Base-by-base conservation (phyloP, 2,113 vertebrate genomes). In the Probosciger aterrimus region DNA sequence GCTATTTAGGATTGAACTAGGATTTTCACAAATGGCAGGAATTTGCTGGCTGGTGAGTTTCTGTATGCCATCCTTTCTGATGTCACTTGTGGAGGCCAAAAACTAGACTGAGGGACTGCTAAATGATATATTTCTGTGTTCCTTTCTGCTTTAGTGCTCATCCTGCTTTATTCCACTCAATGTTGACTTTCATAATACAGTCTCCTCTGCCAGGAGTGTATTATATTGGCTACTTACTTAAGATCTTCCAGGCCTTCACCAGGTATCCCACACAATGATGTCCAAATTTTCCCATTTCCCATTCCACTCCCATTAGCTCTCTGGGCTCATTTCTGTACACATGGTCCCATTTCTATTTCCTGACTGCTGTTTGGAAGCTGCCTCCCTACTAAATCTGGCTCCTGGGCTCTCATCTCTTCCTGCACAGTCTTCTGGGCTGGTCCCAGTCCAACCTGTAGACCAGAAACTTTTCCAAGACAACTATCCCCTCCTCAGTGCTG, bases 331-430 rank as follows among this genome's bases (percentile, higher is more conserved):
- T 93, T 89, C 69, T 84, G 43, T 86, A 77, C 50, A 69, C 74
- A 65, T 33, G 25, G 76, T 78, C 33, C 81, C 47, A 23, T 79
- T 96, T 91, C 81, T 89, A 33, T 93, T 95, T 89, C 81, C 77
- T 79, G 81, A 89, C 76, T 35, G 46, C 69, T 5, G 3, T 70
- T 88, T 82, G 89, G 74, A 96, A 95, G 57, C 75, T 82, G 44
- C 31, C 24, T 92, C 33, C 71, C 30, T 41, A 80, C 22, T 76
- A 88, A 77, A 37, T 75, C 85, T 92, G 88, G 77, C 73, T 92
- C 16, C 77, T 88, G 73, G 65, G 62, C 28, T 62, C 80, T 86
- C 14, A 2, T 71, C 37, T 88, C 44, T 92, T 90, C 88, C 88
- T 79, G 67, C 31, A 37, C 55, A 83, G 49, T 88, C 50, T 88